Evolutionary conservation across 2,797 vertebrate species (phyloP), one percentile per base, ranked within the genome.

Genomic region (Myiothlypis coronata): DNA sequence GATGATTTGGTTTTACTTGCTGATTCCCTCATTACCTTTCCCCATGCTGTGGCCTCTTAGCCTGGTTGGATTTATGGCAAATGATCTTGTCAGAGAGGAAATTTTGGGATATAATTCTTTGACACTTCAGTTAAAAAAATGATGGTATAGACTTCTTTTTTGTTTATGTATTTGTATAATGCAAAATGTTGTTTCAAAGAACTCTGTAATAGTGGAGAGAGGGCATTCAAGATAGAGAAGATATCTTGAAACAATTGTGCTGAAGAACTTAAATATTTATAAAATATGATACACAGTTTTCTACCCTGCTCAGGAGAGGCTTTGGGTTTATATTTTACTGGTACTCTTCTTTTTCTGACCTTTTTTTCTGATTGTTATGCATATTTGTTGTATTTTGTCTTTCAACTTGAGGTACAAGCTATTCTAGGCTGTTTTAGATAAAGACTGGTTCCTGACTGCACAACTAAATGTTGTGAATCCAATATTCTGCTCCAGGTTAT

Each of bases 151-250:
- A 8, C 18, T 60, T 18, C 1, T 67, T 75, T 68, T 49, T 49
- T 8, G 16, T 35, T 50, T 47, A 9, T 49, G 4, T 28, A 19
- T 56, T 41, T 0, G 0, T 49, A 10, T 79, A 34, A 69, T 11
- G 49, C 59, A 56, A 68, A 90, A 32, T 30, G 9, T 23, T 49
- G 11, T 32, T 69, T 92, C 34, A 12, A 47, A 32, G 50, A 87
- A 14, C 34, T 60, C 11, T 37, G 13, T 11, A n/a, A 19, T 3
- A 7, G 14, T 53, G 24, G 35, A 82, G 63, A 32, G n/a, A 69
- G 35, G 32, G 5, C 10, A 35, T 7, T 13, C 15, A 9, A 0
- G 0, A 9, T 3, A 43, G 32, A 81, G 43, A 59, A 76, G 11
- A 4, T 61, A 35, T 0, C 19, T 35, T 82, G 65, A 74, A 85